Conservation (phyloP, 1,140 invertebrate genomes). For the Panagrolaimus sp. region DNA sequence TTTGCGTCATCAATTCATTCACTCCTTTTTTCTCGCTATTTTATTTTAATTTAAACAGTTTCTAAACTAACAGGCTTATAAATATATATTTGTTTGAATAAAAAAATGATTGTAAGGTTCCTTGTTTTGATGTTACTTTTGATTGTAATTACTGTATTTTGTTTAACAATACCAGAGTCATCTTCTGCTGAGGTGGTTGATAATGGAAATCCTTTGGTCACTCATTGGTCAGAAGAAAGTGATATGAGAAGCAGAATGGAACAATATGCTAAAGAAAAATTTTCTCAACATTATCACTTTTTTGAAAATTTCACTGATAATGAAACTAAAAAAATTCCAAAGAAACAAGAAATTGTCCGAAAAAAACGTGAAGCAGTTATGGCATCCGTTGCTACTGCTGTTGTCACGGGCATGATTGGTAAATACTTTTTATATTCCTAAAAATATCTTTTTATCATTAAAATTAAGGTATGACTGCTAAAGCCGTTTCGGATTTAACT, state of each 20-base stretch:
- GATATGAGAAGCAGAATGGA: constrained; percentile 31
- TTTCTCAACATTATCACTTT: constrained; percentile 27
- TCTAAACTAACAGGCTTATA: too few relatives aligned
- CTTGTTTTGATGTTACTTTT: not conserved
- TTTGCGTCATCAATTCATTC: too few relatives aligned
- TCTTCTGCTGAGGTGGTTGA: not conserved
- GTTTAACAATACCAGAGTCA: not conserved
- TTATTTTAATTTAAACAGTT: too few relatives aligned
- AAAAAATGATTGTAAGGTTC: not conserved
- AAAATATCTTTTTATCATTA: not conserved
- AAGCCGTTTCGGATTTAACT: constrained; percentile 43
- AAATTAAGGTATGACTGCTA: constrained; percentile 45
- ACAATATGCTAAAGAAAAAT: constrained; percentile 29
- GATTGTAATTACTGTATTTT: not conserved
- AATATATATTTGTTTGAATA: too few relatives aligned
- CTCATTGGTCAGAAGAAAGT: constrained; percentile 20
- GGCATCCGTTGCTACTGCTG: constrained; percentile 41
- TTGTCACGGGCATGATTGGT: constrained; percentile 51
- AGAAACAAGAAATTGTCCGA: constrained; percentile 22
- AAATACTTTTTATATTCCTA: not conserved
- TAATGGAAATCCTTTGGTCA: constrained; percentile 1
- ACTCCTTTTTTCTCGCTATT: too few relatives aligned
- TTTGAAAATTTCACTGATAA: constrained; percentile 14
- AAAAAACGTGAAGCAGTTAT: constrained; percentile 35
- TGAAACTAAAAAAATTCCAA: constrained; percentile 23